Base-by-base conservation (phyloP, 2,888 invertebrate genomes). In the Callyntrura sp. region DNA sequence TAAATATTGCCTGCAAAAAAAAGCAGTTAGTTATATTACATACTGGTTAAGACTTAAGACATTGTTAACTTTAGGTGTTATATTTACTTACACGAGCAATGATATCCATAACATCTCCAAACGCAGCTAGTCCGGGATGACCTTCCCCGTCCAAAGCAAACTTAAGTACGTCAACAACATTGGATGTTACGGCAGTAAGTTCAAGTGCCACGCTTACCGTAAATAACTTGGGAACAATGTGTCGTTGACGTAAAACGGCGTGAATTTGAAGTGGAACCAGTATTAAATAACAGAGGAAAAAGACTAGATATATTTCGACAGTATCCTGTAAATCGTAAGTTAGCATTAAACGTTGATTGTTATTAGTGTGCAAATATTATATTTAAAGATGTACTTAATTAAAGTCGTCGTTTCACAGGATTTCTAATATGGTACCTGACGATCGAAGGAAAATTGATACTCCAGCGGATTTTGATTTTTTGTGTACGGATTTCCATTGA, bases 391-490 rank as follows among this genome's bases (percentile, higher is more conserved):
- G 68, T n/a, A 6, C n/a, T 70, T 3, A n/a, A n/a, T 28, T 43
- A 70, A 43, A 28, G n/a, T 35, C n/a, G n/a, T 17, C 48, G 20
- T 51, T 35, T 25, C 45, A 68, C 23, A 48, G 68, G n/a, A n/a
- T n/a, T n/a, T n/a, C n/a, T n/a, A 65, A 20, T 6, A 12, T 28
- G 25, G 43, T 91, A 95, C 95, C 94, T 95, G 98, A 94, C 97
- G 96, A 94, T 99, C 99, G 95, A 98, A 99, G 0, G 99, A 99
- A 94, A 99, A 99, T 94, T 99, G 98, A 95, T 98, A 98, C 88
- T 98, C 96, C 94, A 99, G 96, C 88, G 97, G 97, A 94, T 98
- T 98, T 94, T 97, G 97, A 90, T 97, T 96, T 90, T 97, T 97
- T 93, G 96, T 96, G 94, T 97, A 98, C 0, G 99, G 99, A 95